Evolutionary conservation across 2,797 vertebrate species (phyloP), one percentile per base, ranked within the genome.

Genomic region (Sternotherus odoratus): DNA sequence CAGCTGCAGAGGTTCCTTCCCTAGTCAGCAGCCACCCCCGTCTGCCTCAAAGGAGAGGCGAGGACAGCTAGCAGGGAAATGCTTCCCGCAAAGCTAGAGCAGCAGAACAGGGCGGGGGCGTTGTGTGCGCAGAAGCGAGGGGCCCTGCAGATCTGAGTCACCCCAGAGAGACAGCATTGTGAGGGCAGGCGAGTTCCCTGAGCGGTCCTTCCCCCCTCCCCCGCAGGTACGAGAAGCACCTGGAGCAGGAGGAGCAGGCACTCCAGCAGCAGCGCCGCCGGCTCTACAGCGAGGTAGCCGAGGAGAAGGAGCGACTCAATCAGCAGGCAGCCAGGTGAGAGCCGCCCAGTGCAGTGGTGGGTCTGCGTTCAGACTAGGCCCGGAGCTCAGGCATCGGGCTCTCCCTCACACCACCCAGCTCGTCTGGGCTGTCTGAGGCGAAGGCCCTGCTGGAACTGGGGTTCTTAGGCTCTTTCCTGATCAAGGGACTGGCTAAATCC

Each of bases 231-330:
- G 99, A 99, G 97, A 99, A 99, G 98, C 99, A 99, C 97, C 97
- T 99, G 89, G 98, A 99, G 96, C 99, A 99, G 96, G 99, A 99
- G 97, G 99, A 99, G 96, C 96, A 98, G 84, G 98, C 97, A 0
- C 95, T 99, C 88, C 98, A 99, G 97, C 99, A 99, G 97, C 99
- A 99, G 97, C 98, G 98, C 85, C 98, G 98, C 79, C 97, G 99
- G 33, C 98, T 99, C 36, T 98, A 99, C 13, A 98, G 98, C 0
- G 99, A 99, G 91, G 99, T 99, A 95, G 97, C 99, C 0, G 99
- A 99, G 43, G 99, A 99, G 97, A 99, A 99, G 92, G 99, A 99
- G 96, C 92, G 99, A 80, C 98, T 99, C 86, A 97, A 97, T 69
- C 98, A 99, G 96, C 98, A 99, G 82, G 98, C 99, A 0, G 97